Evolutionary conservation across 2,113 vertebrate species (phyloP).

Genomic region (Butorides virescens): DNA sequence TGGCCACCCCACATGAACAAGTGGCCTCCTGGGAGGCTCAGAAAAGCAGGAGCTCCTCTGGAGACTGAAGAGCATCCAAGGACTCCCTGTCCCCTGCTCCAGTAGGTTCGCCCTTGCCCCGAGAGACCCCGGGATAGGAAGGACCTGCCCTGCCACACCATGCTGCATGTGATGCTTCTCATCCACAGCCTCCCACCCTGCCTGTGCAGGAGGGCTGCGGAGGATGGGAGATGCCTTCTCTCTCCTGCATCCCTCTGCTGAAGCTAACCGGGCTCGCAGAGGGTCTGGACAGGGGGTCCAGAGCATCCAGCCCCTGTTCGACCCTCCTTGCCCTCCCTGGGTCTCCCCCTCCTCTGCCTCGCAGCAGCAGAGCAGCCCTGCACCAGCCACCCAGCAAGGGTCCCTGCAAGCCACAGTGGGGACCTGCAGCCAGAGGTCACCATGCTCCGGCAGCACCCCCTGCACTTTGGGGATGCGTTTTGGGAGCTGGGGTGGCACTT

Average conservation of each 20-base stretch:
- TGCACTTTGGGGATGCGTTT: neutral
- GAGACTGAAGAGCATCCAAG: neutral
- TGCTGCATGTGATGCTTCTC: neutral
- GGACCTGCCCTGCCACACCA: neutral
- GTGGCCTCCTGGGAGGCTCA: neutral
- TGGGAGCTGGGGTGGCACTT: neutral
- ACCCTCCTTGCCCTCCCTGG: neutral
- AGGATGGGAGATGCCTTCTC: neutral
- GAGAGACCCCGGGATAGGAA: neutral
- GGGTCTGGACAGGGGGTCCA: neutral
- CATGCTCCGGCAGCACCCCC: neutral
- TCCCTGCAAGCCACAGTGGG: fast-evolving
- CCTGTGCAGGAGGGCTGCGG: neutral
- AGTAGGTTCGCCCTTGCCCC: fast-evolving
- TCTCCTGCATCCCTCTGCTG: neutral
- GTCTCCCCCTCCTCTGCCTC: neutral
- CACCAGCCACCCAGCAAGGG: neutral
- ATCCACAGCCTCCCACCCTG: neutral
- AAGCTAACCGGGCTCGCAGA: neutral
- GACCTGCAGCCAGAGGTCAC: neutral
- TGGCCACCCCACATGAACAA: neutral
- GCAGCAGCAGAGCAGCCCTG: neutral
- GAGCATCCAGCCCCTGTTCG: neutral
- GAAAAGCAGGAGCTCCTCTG: neutral
- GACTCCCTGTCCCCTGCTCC: neutral